Base-by-base conservation (phyloP, 2,113 vertebrate genomes). In the Scatophagus argus region DNA sequence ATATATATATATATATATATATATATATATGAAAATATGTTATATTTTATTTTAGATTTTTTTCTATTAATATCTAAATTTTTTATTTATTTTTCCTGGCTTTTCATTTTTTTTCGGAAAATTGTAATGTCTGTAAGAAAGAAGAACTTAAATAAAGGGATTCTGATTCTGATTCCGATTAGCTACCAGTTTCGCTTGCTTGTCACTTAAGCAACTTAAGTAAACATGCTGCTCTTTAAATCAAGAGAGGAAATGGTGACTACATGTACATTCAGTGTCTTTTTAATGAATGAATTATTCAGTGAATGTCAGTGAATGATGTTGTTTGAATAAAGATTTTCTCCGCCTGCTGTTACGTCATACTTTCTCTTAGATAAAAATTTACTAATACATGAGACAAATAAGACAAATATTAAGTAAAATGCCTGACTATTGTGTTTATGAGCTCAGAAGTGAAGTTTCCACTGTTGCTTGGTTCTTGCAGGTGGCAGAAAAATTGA, bases 401-500 rank as follows among this genome's bases (percentile, higher is more conserved):
- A 39, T 29, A 2, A 39, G n/a, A 39, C 17, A 29, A 16, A 55
- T 23, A 32, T 23, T 2, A 29, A 29, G 39, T 19, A 17, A 41
- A 27, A 29, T 21, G 12, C 23, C 34, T 32, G 3, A 4, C 23
- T n/a, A 7, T 51, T 23, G 58, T 7, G 75, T 44, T 41, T 21
- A 9, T 46, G 21, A 27, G 8, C 14, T 29, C 27, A 23, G 2
- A 25, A 58, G 8, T 60, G 12, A 69, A 2, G 6, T 63, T 79
- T 67, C 6, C 31, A 16, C 47, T 62, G 25, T 74, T 67, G 27
- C 10, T 84, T 59, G 9, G 3, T 67, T 75, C 67, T 81, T 79
- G 63, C 84, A 90, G 85, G 92, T 88, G 68, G 69, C 78, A 79
- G 68, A 74, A 61, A 43, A 59, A 56, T 29, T 77, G 84, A 92